Evolutionary conservation across 1,140 invertebrate genomes (phyloP).

Genomic region (Pachyrhynchus sulphureomaculatus): DNA sequence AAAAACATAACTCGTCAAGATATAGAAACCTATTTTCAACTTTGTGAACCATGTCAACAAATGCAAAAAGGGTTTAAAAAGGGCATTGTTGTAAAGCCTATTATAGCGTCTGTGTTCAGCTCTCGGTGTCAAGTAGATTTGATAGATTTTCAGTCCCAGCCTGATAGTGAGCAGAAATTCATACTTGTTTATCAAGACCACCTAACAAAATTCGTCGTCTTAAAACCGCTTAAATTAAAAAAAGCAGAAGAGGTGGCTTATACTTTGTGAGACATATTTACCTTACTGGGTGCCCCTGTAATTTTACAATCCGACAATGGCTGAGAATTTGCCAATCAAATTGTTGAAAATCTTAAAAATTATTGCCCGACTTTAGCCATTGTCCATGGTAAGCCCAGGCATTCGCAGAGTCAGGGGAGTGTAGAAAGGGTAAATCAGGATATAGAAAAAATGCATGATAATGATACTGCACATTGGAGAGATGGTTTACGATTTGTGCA

Average conservation of each 20-base stretch:
- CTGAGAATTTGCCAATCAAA: constrained; percentile 41
- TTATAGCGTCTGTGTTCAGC: too few relatives aligned
- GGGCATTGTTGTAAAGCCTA: too few relatives aligned
- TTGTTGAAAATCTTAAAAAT: constrained; percentile 42
- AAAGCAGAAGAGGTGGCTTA: constrained; percentile 15
- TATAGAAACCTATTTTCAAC: too few relatives aligned
- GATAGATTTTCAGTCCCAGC: too few relatives aligned
- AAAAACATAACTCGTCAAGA: too few relatives aligned
- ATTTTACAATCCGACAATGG: constrained; percentile 47
- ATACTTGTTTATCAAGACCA: constrained; percentile 19
- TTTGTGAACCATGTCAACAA: too few relatives aligned
- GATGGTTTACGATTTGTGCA: constrained; percentile 45
- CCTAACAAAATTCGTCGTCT: constrained; percentile 12
- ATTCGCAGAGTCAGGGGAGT: constrained; percentile 39
- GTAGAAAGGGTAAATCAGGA: constrained; percentile 48
- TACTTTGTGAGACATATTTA: constrained; percentile 40
- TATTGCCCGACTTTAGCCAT: constrained; percentile 53
- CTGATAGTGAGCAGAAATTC: constrained; percentile 2
- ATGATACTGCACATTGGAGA: constrained; percentile 44
- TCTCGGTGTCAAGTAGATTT: too few relatives aligned
- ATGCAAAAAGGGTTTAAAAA: too few relatives aligned
- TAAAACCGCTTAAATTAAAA: constrained; percentile 2
- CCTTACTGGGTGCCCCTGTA: constrained; percentile 43
- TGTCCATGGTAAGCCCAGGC: constrained; percentile 45
- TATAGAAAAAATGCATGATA: constrained; percentile 43